phyloP scores from a whole-genome alignment of 1,140 invertebrate species.

The Conus betulinus region DNA sequence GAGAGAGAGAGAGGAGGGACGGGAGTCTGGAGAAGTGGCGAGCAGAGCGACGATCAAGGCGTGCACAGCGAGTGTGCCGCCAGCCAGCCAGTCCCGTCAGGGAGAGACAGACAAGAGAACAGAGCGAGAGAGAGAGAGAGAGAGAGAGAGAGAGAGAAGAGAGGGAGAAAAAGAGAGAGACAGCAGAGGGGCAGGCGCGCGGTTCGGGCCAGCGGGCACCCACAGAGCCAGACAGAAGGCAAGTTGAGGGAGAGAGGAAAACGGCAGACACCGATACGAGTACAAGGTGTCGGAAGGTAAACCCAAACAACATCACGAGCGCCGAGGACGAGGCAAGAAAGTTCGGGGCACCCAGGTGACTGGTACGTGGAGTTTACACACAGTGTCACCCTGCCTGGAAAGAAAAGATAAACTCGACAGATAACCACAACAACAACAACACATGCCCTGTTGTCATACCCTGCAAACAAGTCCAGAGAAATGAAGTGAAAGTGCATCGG shows the following conservation, averaged over 20 bases:
- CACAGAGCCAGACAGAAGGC: slow-evolving; percentile 12
- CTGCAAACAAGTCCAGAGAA: background rate
- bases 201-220: background rate
- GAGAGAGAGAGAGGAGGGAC: background rate
- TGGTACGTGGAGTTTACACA: background rate
- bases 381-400: too few species aligned
- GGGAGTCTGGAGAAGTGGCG: background rate
- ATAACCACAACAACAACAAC: too few species aligned
- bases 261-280: background rate
- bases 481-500: background rate
- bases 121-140: slow-evolving; percentile 22
- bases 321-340: background rate
- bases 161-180: slow-evolving; percentile 21
- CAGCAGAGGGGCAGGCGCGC: background rate
- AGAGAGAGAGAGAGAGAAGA: slow-evolving; percentile 5
- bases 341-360: background rate
- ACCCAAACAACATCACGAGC: slow-evolving; percentile 1
- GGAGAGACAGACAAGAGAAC: slow-evolving; percentile 31
- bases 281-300: slow-evolving; percentile 16
- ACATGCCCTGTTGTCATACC: background rate
- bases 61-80: background rate
- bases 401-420: too few species aligned
- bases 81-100: background rate
- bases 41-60: background rate
- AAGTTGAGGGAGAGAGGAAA: background rate